Base-by-base conservation (phyloP, 2,888 invertebrate genomes). In the Xylophagus ater region DNA sequence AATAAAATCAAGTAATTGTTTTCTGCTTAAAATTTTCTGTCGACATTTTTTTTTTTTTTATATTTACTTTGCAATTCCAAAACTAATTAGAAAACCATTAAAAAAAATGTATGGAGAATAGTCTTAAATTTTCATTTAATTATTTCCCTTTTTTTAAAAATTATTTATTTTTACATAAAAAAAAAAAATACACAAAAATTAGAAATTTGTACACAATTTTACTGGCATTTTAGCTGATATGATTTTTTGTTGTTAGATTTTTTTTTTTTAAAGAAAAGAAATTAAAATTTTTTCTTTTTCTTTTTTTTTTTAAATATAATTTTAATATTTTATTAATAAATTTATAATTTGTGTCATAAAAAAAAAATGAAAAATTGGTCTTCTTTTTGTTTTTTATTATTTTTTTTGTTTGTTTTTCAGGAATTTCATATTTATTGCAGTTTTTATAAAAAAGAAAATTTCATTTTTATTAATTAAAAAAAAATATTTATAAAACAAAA, bases 221-320 rank as follows among this genome's bases (percentile, higher is more conserved):
- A 34, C 20, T 38, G n/a, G n/a, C n/a, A n/a, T n/a, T n/a, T n/a
- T n/a, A n/a, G n/a, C 38, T 42, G 42, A 42, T 42, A 42, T 42
- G 42, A 29, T 34, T 38, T 42, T 38, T 7, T 12, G 29, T 32
- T 25, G n/a, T n/a, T n/a, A n/a, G n/a, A n/a, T n/a, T n/a, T n/a
- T n/a, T n/a, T 26, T 17, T 25, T 36, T 36, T 36, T 20, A 12
- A 32, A 32, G 32, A 38, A 12, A 23, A 29, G 29, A 24, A 24
- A 10, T 26, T 35, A 26, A 7, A 35, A 26, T 24, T 25, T 36
- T 36, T 29, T 4, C 4, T 31, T 12, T 25, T 12, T 32, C 18
- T 38, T 32, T 7, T 29, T 15, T 10, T 29, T 15, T 28, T 21
- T 28, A 19, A 21, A 30, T n/a, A n/a, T n/a, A n/a, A n/a, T n/a